Conservation (phyloP, 2,888 invertebrate genomes). For the Cordilura impudica region DNA sequence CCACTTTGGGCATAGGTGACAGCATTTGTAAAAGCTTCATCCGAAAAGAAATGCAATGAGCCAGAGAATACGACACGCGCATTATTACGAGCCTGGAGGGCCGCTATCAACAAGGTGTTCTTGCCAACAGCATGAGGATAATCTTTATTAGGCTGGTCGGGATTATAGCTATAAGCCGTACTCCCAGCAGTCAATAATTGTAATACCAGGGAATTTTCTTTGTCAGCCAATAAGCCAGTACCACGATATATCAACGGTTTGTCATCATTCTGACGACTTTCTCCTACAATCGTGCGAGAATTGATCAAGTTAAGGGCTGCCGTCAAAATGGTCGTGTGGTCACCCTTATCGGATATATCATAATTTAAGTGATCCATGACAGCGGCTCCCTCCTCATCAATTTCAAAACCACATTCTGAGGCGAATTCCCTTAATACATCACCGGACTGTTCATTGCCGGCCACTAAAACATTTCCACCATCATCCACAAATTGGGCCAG, state of each 20-base stretch:
- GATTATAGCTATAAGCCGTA: conserved; percentile 96
- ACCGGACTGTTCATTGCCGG: conserved; percentile 92
- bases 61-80: conserved; percentile 98
- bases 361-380: conserved; percentile 99
- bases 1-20: conserved; percentile 89
- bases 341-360: conserved; percentile 91
- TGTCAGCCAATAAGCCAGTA: conserved; percentile 94
- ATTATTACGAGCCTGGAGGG: conserved; percentile 98
- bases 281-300: conserved; percentile 92
- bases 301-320: conserved; percentile 91
- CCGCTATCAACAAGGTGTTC: conserved; percentile 94
- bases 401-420: conserved; percentile 97
- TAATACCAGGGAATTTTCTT: conserved; percentile 94
- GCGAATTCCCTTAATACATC: conserved; percentile 96
- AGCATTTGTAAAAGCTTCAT: conserved; percentile 92
- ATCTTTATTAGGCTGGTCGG: conserved; percentile 91
- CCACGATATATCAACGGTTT: conserved; percentile 92
- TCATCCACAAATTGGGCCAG: conserved; percentile 96
- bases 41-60: conserved; percentile 97
- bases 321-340: conserved; percentile 95
- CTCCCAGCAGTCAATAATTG: conserved; percentile 94
- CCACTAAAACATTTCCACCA: conserved; percentile 95
- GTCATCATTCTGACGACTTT: conserved; percentile 78
- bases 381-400: conserved; percentile 96
- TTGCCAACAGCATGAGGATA: conserved; percentile 98